Base-by-base conservation (phyloP, 2,888 invertebrate species). In the Petrolisthes manimaculis region DNA sequence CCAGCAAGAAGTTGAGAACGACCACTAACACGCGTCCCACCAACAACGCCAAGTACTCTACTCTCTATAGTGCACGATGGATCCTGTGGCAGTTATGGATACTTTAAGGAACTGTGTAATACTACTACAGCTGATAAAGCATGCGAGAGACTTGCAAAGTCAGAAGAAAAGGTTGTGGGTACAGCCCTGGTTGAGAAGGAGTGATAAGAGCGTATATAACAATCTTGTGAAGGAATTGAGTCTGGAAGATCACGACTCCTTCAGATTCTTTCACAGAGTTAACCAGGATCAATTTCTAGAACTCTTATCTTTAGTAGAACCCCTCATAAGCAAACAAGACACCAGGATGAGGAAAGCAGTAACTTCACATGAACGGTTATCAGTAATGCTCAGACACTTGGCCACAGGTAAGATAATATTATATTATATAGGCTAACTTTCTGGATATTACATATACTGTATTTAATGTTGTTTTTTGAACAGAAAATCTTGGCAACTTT, bases 261-360 rank as follows among this genome's bases (percentile, higher is more conserved):
- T 75, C 75, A 9, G 75, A 9, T n/a, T 75, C 75, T 75, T 75
- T n/a, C 75, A 75, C 75, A 9, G 75, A 75, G 75, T 75, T 8
- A 75, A 75, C 69, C 69, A 69, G n/a, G 69, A 69, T 18, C 69
- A 69, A n/a, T 69, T 69, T 69, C 1, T 69, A 69, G 69, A 69
- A 69, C n/a, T 69, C 1, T 69, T 69, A 69, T 69, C 69, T 18
- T 69, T 69, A 69, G 69, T 69, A 69, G 69, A 69, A 69, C 69
- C 69, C n/a, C n/a, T 69, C 69, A 69, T 69, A 1, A 69, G 69
- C 75, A 75, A 75, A 75, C 12, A 75, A n/a, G 75, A 75, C n/a
- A 75, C 75, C 75, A 75, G 75, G 75, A 75, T 75, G 75, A 75
- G 75, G 75, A 75, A 75, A 75, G 75, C 75, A 18, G 21, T 75